Evolutionary conservation across 2,113 vertebrate genomes (phyloP).

Genomic region (Dasyurus viverrinus): DNA sequence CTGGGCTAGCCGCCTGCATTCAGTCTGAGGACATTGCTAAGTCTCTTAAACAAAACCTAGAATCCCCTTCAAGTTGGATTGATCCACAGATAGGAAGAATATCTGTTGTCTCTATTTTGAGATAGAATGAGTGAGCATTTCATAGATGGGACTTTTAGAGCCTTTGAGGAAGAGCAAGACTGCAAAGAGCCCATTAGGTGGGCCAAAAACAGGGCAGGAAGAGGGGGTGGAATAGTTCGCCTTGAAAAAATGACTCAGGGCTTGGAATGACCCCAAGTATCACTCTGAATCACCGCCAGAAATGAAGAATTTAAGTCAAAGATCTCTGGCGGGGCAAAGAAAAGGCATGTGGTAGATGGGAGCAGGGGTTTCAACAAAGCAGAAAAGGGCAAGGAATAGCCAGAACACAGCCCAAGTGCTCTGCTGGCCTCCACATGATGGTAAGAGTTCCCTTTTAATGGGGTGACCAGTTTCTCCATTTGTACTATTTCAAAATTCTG

Average conservation of each 20-base stretch:
- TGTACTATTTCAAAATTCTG: too few relatives aligned
- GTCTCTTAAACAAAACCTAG: background rate
- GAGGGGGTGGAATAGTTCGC: background rate
- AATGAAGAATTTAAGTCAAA: background rate
- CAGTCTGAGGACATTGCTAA: too few relatives aligned
- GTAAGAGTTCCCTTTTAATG: too few relatives aligned
- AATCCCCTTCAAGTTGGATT: background rate
- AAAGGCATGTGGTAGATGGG: background rate
- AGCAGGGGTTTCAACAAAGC: background rate
- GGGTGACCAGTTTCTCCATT: too few relatives aligned
- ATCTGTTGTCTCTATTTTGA: background rate
- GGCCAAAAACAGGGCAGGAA: background rate
- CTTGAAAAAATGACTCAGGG: background rate
- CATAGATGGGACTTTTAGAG: background rate
- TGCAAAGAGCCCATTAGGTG: background rate
- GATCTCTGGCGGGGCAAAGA: background rate
- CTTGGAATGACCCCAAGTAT: background rate
- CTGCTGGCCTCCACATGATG: background rate
- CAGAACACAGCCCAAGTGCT: fast-evolving
- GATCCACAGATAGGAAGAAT: background rate
- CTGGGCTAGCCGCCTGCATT: background rate
- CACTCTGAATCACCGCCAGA: background rate
- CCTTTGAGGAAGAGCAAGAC: background rate
- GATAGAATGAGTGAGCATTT: background rate
- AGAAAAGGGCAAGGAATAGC: background rate